Percentiles rank a stretch among this genome's conserved stretches.
These are phyloP conservation scores for Nothocercus julius DNA, from an alignment of 2,113 vertebrate species.

Conservation along the genomic window DNA sequence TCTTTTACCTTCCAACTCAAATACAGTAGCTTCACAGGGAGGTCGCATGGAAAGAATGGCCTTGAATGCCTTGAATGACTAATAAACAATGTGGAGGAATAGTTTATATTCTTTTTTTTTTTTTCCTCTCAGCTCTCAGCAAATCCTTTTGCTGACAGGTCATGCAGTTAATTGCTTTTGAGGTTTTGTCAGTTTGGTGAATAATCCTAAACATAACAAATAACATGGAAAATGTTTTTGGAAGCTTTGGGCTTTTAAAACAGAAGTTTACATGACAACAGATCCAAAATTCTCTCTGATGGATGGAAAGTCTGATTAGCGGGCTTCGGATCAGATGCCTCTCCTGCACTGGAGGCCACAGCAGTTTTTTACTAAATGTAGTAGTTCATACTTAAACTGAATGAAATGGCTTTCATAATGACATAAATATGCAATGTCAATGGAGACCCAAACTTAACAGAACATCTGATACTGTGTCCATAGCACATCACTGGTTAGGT, in stretches of 20 bases:
- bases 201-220: not conserved
- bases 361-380: not conserved
- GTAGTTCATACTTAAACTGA: not conserved
- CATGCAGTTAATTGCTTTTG: not conserved
- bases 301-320: not conserved
- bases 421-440: not conserved
- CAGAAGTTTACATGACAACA: not conserved
- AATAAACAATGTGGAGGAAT: not conserved
- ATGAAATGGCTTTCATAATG: not conserved
- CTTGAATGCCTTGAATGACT: not conserved
- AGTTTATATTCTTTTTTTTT: not conserved
- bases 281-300: not conserved
- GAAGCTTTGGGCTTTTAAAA: not conserved
- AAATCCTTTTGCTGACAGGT: not conserved
- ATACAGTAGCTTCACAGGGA: not conserved
- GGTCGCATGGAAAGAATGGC: not conserved
- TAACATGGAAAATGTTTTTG: not conserved
- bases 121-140: not conserved
- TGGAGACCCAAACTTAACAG: not conserved
- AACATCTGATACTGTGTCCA: not conserved
- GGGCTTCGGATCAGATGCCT: not conserved
- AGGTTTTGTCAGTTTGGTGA: too few species aligned
- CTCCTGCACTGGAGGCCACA: not conserved
- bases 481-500: not conserved
- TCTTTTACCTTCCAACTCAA: conserved; percentile 41